Conservation (phyloP, 1,140 invertebrate species). For the Sycobia sp. region DNA sequence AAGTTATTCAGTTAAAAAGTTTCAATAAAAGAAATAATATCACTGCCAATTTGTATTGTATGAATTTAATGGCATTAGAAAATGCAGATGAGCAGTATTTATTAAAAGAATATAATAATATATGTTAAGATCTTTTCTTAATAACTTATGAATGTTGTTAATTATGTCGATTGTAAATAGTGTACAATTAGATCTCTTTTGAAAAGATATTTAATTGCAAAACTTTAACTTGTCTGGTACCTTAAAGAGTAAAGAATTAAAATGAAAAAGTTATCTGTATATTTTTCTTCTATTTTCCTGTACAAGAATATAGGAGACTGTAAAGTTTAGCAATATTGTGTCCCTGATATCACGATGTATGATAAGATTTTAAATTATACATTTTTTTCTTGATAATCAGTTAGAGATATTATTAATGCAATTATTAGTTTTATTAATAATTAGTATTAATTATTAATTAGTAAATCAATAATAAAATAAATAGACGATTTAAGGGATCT, state of each 20-base stretch:
- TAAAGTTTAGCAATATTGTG: too few species aligned
- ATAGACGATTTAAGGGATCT: too few species aligned
- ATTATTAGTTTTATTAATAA: too few species aligned
- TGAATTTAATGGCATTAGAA: conserved; percentile 20
- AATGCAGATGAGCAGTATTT: background rate
- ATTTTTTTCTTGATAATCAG: too few species aligned
- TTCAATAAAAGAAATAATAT: background rate
- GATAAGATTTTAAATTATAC: too few species aligned
- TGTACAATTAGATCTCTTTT: background rate
- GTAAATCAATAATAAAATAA: too few species aligned
- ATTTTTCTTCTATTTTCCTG: too few species aligned
- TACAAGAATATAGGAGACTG: too few species aligned
- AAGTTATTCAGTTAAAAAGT: conserved; percentile 3
- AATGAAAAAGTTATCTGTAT: conserved; percentile 9
- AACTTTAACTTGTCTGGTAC: background rate
- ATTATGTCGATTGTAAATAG: conserved; percentile 15
- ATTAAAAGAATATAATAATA: too few species aligned
- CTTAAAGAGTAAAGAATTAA: conserved; percentile 5
- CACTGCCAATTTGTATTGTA: conserved; percentile 1
- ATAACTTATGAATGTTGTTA: conserved; percentile 6
- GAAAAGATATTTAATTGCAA: background rate
- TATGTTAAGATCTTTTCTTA: background rate
- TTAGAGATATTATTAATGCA: too few species aligned
- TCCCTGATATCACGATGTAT: too few species aligned
- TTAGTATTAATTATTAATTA: too few species aligned